Conservation (phyloP, 2,797 vertebrate genomes). For the Astyanax mexicanus region DNA sequence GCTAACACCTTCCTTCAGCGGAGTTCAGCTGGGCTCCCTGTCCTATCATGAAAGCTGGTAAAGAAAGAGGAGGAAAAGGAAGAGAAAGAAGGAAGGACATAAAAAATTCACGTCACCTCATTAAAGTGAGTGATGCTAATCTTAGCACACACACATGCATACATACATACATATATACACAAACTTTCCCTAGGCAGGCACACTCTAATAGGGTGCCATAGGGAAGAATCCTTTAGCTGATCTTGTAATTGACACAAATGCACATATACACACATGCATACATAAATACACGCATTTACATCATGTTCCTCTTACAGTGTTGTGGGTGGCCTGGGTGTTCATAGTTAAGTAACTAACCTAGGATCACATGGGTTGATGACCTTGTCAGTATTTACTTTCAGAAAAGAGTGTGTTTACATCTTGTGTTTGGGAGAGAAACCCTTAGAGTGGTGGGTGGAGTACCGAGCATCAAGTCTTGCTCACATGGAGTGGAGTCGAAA, state of each 20-base stretch:
- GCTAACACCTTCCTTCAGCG: background rate
- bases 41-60: slow-evolving; percentile 22
- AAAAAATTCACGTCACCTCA: slow-evolving; percentile 21
- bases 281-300: background rate
- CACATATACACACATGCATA: background rate
- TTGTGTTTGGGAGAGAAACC: slow-evolving; percentile 47
- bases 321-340: background rate
- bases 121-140: slow-evolving; percentile 16
- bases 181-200: slow-evolving; percentile 35
- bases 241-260: background rate
- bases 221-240: background rate
- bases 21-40: slow-evolving; percentile 3
- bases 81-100: slow-evolving; percentile 54
- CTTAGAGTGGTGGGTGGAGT: slow-evolving; percentile 34
- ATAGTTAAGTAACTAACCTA: slow-evolving; percentile 34
- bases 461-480: slow-evolving; percentile 49
- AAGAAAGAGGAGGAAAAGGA: slow-evolving; percentile 47
- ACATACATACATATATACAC: slow-evolving; percentile 55
- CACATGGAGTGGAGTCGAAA: slow-evolving; percentile 14
- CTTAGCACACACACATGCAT: slow-evolving; percentile 31
- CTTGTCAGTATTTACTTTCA: slow-evolving; percentile 54
- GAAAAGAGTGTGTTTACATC: slow-evolving; percentile 56
- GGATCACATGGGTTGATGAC: slow-evolving; percentile 44
- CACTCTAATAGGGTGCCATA: background rate
- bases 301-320: background rate